These are phyloP conservation scores for Coenobita brevimanus DNA, from an alignment of 1,140 invertebrate genomes.

Conservation along the genomic window DNA sequence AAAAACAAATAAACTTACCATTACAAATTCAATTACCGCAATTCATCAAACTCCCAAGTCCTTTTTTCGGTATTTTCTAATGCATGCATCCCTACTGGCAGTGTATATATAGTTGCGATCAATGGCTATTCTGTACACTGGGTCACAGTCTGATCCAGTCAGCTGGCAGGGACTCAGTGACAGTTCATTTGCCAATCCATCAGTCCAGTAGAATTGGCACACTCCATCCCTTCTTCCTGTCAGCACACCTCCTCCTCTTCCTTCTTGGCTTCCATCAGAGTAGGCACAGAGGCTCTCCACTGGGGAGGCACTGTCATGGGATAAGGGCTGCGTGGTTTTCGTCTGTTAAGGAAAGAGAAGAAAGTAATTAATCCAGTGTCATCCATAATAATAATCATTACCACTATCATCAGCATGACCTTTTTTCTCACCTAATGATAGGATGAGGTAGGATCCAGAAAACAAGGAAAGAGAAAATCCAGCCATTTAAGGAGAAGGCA, in stretches of 20 bases:
- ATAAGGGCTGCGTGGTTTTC: conserved; percentile 23
- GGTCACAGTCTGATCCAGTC: conserved; percentile 82
- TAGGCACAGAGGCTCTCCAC: conserved; percentile 73
- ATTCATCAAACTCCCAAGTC: conserved; percentile 28
- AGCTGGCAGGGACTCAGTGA: conserved; percentile 75
- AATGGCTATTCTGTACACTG: conserved; percentile 77
- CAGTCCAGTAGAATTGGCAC: conserved; percentile 74
- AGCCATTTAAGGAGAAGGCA: too few relatives aligned
- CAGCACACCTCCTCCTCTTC: conserved; percentile 73
- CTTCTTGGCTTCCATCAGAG: neutral
- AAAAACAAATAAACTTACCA: too few relatives aligned
- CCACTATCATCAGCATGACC: too few relatives aligned
- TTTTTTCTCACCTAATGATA: too few relatives aligned
- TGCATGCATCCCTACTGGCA: conserved; percentile 76
- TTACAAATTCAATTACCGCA: too few relatives aligned
- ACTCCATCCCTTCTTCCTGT: conserved; percentile 79
- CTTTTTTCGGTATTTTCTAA: conserved; percentile 76
- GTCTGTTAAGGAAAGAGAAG: too few relatives aligned
- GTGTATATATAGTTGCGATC: conserved; percentile 77
- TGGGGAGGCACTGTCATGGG: conserved; percentile 70
- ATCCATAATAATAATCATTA: too few relatives aligned
- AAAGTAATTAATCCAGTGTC: too few relatives aligned
- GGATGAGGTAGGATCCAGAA: too few relatives aligned
- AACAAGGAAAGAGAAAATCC: too few relatives aligned
- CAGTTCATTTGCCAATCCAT: conserved; percentile 69